Conservation (phyloP, 2,888 invertebrate genomes). For the Cephus spinipes region DNA sequence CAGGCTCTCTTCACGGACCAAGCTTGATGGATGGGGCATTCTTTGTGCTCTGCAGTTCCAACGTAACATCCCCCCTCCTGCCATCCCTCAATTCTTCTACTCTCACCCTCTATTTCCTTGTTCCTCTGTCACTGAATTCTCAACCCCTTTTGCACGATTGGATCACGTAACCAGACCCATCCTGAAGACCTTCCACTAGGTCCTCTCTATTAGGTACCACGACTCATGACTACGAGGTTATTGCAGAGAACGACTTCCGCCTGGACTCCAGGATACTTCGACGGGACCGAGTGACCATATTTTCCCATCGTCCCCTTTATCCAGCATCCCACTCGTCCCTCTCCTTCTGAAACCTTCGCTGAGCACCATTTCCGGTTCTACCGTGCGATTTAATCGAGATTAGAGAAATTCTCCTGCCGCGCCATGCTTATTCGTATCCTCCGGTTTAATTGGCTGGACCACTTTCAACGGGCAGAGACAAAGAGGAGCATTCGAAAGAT, state of each 20-base stretch:
- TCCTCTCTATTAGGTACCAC: background rate
- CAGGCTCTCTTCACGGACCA: background rate
- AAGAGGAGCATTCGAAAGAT: background rate
- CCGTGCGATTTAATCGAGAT: background rate
- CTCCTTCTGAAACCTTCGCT: background rate
- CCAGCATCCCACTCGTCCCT: background rate
- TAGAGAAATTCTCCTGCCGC: background rate
- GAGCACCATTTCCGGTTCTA: background rate
- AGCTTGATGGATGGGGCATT: background rate
- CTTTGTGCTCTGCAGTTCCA: background rate
- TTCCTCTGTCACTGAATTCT: background rate
- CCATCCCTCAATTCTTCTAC: background rate
- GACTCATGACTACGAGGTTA: background rate
- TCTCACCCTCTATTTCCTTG: background rate
- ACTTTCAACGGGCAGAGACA: background rate
- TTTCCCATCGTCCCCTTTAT: background rate
- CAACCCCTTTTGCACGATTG: background rate
- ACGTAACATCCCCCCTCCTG: background rate
- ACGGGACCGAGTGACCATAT: background rate
- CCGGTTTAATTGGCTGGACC: background rate
- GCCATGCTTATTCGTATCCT: background rate
- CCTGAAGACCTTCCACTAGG: background rate
- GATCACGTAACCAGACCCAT: background rate
- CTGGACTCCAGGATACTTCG: background rate
- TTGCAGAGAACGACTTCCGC: background rate